Percentiles rank a stretch among this genome's conserved stretches.
Conservation (phyloP, 2,113 vertebrate species). For the Sinocyclocheilus grahami region DNA sequence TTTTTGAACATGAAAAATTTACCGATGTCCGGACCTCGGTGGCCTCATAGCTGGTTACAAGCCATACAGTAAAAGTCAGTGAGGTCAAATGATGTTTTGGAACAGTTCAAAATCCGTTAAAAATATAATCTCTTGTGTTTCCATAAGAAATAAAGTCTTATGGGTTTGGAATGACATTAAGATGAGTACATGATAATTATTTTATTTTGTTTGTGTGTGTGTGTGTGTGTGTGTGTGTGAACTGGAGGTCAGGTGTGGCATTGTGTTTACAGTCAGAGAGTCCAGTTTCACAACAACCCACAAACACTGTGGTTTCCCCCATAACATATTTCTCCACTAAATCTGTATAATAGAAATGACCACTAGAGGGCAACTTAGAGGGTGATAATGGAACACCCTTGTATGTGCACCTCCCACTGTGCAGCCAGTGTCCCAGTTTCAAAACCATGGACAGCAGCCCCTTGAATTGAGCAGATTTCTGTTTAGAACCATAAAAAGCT, state of each 20-base stretch:
- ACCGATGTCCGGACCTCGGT: no score
- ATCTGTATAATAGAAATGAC: constrained; percentile 1
- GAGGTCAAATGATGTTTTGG: neutral
- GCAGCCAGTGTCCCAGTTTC: constrained; percentile 21
- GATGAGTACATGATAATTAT: no score
- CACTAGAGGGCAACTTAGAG: constrained; percentile 24
- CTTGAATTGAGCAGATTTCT: neutral
- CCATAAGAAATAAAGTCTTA: neutral
- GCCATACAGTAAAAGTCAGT: neutral
- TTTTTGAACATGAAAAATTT: no score
- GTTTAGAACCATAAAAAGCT: neutral
- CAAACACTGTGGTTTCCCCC: neutral
- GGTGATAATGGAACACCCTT: constrained; percentile 5
- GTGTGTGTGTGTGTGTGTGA: no score
- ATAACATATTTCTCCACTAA: neutral
- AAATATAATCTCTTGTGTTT: neutral
- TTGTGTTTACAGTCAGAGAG: neutral
- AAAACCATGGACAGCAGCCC: constrained; percentile 9
- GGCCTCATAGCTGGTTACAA: no score
- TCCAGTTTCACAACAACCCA: neutral
- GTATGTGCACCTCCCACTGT: constrained; percentile 20
- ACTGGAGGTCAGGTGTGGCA: neutral
- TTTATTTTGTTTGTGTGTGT: no score
- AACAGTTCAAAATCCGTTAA: neutral
- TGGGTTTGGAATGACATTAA: no score